Percentiles rank a stretch among this genome's conserved stretches.
Conservation (phyloP, 2,888 invertebrate species). For the Sesia bembeciformis region DNA sequence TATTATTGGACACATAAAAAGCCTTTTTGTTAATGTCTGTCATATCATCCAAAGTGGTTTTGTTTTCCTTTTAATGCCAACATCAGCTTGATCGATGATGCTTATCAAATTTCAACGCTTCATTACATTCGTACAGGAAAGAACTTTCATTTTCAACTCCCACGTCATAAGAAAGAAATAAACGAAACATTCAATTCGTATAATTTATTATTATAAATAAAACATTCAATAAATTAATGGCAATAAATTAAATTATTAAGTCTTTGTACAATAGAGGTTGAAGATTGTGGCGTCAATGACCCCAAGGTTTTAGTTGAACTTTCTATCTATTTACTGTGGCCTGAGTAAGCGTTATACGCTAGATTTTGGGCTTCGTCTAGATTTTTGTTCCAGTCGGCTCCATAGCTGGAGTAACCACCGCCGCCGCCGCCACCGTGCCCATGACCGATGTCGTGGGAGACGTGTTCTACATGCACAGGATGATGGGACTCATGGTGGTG, state of each 20-base stretch:
- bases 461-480: slow-evolving; percentile 75
- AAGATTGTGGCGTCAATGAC: slow-evolving; percentile 7
- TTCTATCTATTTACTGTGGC: slow-evolving; percentile 40
- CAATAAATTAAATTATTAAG: slow-evolving; percentile 54
- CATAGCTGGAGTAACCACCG: slow-evolving; percentile 36
- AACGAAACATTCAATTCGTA: slow-evolving; percentile 24
- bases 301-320: slow-evolving; percentile 18
- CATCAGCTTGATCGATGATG: slow-evolving; percentile 9
- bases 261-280: slow-evolving; percentile 64
- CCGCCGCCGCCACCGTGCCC: slow-evolving; percentile 31
- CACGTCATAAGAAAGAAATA: slow-evolving; percentile 11
- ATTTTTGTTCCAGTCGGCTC: slow-evolving; percentile 70
- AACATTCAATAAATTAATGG: slow-evolving; percentile 47
- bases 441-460: slow-evolving; percentile 51
- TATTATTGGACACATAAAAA: neutral
- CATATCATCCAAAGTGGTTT: slow-evolving; percentile 8
- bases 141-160: slow-evolving; percentile 1
- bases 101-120: slow-evolving; percentile 10
- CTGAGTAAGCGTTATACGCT: slow-evolving; percentile 79
- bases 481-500: slow-evolving; percentile 75
- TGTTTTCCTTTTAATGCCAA: slow-evolving; percentile 15
- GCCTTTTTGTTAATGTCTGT: neutral
- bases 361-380: slow-evolving; percentile 79
- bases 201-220: slow-evolving; percentile 26
- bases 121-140: slow-evolving; percentile 2